phyloP scores from a whole-genome alignment of 2,797 vertebrate species.

The Smutsia temminckii region DNA sequence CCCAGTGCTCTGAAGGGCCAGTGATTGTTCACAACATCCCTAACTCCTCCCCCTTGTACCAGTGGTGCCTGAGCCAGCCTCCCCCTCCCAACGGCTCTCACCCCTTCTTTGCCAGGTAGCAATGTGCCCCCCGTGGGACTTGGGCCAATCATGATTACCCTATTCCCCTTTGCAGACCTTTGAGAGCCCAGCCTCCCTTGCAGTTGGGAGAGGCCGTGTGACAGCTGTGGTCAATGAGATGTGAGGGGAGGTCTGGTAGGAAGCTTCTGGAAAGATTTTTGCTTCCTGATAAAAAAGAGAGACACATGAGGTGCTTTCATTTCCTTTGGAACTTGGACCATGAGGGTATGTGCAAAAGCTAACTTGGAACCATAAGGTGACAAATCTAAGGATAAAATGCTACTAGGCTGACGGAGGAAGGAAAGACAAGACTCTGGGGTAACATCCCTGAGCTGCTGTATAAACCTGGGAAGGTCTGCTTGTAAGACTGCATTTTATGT shows the following conservation, averaged over 20 bases:
- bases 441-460: neutral
- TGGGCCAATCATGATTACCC: neutral
- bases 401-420: neutral
- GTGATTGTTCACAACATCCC: neutral
- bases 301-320: neutral
- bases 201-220: neutral
- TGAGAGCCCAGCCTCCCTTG: neutral
- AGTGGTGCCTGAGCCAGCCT: neutral
- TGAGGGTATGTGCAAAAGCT: neutral
- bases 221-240: neutral
- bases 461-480: neutral
- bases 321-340: neutral
- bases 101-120: neutral
- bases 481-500: neutral
- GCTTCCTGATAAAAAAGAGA: neutral
- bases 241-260: neutral
- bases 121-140: neutral
- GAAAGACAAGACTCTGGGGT: neutral
- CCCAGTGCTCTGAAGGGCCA: neutral
- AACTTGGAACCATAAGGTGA: neutral
- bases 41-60: neutral
- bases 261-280: neutral
- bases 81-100: neutral
- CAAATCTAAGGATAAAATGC: neutral
- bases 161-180: neutral